phyloP scores from a whole-genome alignment of 2,888 invertebrate species.

The Andrena trimmerana region DNA sequence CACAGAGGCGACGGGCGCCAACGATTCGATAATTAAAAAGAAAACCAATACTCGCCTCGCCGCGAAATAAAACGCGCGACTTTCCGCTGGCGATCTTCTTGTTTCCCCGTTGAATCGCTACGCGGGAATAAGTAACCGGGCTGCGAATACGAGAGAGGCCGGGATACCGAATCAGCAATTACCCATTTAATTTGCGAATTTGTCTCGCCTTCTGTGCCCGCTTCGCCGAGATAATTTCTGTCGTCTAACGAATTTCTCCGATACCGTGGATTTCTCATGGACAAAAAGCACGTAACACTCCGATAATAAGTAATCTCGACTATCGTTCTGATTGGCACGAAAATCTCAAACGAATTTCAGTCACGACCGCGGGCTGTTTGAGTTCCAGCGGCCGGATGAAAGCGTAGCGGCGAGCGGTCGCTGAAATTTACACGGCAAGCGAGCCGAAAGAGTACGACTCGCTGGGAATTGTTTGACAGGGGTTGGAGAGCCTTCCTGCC shows the following conservation, averaged over 20 bases:
- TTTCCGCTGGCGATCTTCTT: not conserved
- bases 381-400: not conserved
- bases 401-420: not conserved
- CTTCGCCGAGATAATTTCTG: not conserved
- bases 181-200: constrained; percentile 23
- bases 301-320: not conserved
- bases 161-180: constrained; percentile 7
- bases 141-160: not conserved
- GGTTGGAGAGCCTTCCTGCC: not conserved
- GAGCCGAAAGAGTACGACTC: not conserved
- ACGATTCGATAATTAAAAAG: constrained; percentile 11
- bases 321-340: too few relatives aligned
- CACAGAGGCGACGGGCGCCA: not conserved
- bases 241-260: not conserved
- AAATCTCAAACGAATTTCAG: not conserved
- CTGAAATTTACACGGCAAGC: not conserved
- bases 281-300: too few relatives aligned
- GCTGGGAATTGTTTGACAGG: not conserved
- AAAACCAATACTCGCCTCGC: not conserved
- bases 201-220: not conserved
- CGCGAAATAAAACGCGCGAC: constrained; percentile 8
- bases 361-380: not conserved
- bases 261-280: not conserved
- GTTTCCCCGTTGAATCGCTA: not conserved
- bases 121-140: not conserved